A percentile compares a stretch with the other conserved stretches of the same genome.
Evolutionary conservation across 2,888 invertebrate genomes (phyloP).

Genomic region (Polyploca ridens): DNA sequence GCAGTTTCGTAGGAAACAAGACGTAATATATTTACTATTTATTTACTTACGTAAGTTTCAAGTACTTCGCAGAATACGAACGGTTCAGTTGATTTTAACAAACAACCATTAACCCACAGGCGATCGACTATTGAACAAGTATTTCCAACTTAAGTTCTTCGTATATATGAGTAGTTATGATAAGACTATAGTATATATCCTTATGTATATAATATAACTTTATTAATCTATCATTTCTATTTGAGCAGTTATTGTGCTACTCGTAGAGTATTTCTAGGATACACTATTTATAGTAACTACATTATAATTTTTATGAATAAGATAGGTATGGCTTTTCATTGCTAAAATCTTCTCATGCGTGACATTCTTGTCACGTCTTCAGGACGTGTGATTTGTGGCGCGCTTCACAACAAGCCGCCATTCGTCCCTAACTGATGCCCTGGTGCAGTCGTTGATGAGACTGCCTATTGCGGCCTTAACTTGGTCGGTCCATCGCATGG

Average conservation of each 20-base stretch:
- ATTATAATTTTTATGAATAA: too few species aligned
- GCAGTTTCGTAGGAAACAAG: too few species aligned
- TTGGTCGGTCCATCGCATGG: too few species aligned
- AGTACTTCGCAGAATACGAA: not conserved
- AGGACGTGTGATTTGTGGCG: too few species aligned
- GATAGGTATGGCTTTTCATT: too few species aligned
- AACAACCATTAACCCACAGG: slow-evolving; percentile 1
- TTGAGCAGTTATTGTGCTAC: not conserved
- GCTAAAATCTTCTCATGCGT: too few species aligned
- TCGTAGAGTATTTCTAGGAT: not conserved
- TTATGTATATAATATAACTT: not conserved
- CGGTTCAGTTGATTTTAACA: slow-evolving; percentile 1
- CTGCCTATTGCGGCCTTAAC: too few species aligned
- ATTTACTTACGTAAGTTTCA: not conserved
- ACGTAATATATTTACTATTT: not conserved
- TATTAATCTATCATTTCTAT: slow-evolving; percentile 10
- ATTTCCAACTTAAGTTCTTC: not conserved
- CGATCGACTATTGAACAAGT: not conserved
- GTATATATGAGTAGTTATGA: not conserved
- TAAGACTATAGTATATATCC: not conserved
- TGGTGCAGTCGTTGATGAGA: too few species aligned
- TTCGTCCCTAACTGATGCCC: too few species aligned
- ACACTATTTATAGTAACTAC: not conserved
- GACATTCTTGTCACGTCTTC: too few species aligned
- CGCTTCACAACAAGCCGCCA: too few species aligned